Percentiles rank a stretch among this genome's conserved stretches.
Conservation (phyloP, 2,888 invertebrate species). For the Mythimna impura region DNA sequence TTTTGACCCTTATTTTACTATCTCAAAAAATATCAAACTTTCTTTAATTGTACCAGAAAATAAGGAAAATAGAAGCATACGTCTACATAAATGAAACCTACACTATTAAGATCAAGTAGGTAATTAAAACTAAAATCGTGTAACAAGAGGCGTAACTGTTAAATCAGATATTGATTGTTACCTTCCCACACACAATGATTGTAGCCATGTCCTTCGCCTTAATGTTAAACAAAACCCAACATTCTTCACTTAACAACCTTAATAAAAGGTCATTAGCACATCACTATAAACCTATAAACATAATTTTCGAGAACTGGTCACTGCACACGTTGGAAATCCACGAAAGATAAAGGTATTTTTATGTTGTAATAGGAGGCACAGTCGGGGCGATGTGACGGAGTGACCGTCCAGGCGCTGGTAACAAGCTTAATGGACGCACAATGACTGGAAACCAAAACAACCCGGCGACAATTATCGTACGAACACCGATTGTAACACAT, state of each 20-base stretch:
- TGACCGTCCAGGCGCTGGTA: slow-evolving; percentile 64
- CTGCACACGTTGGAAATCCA: slow-evolving; percentile 8
- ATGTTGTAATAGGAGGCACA: slow-evolving; percentile 32
- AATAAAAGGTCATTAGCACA: slow-evolving; percentile 63
- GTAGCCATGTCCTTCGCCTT: slow-evolving; percentile 67
- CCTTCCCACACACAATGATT: slow-evolving; percentile 69
- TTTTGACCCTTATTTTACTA: slow-evolving; percentile 8
- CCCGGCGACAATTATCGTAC: slow-evolving; percentile 70
- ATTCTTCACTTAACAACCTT: slow-evolving; percentile 63
- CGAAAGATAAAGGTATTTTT: slow-evolving; percentile 24
- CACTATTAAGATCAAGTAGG: neutral
- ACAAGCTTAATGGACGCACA: slow-evolving; percentile 76
- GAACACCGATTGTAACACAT: slow-evolving; percentile 66
- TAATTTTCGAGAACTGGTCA: slow-evolving; percentile 14
- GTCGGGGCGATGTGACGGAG: slow-evolving; percentile 33
- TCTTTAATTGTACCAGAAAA: neutral
- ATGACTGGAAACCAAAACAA: slow-evolving; percentile 82
- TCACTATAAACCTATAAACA: slow-evolving; percentile 9
- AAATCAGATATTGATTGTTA: slow-evolving; percentile 55
- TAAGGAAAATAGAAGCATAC: slow-evolving; percentile 27
- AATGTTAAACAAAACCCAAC: slow-evolving; percentile 60
- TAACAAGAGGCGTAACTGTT: slow-evolving; percentile 13
- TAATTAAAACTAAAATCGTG: slow-evolving; percentile 26
- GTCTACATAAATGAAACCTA: slow-evolving; percentile 7
- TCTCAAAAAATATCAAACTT: neutral